Conservation (phyloP, 2,888 invertebrate genomes). For the Calameuta pallipes region DNA sequence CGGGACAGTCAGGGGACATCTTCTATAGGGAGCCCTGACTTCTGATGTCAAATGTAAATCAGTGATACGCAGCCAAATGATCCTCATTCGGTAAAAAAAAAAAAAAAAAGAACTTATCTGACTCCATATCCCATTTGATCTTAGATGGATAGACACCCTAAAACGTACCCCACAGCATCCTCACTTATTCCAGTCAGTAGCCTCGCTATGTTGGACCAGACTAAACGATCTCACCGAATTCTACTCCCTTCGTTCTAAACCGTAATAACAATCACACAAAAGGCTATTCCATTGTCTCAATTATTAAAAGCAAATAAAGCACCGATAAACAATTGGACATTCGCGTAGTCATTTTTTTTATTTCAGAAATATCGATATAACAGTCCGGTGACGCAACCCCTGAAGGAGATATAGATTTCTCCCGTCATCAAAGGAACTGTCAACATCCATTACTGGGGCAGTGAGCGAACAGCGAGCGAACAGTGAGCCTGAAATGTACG, state of each 20-base stretch:
- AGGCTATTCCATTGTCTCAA: not conserved
- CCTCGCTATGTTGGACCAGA: not conserved
- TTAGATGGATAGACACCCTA: not conserved
- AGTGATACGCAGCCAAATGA: conserved; percentile 37
- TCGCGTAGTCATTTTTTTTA: not conserved
- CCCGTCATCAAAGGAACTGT: conserved; percentile 46
- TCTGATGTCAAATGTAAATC: conserved; percentile 41
- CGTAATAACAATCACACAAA: not conserved
- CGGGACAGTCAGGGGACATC: not conserved
- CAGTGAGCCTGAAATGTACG: conserved; percentile 14
- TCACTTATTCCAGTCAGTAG: not conserved
- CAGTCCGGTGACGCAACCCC: not conserved
- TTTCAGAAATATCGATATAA: not conserved
- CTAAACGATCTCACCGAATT: not conserved
- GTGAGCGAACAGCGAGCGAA: conserved; percentile 40
- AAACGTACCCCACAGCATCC: not conserved
- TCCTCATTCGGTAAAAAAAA: conserved; percentile 33
- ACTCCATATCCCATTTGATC: not conserved
- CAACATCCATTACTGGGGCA: conserved; percentile 42
- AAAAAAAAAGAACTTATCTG: not conserved
- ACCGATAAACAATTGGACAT: not conserved
- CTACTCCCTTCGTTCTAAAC: not conserved
- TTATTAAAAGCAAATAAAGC: not conserved
- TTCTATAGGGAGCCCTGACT: not conserved
- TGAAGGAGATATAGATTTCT: not conserved